Evolutionary conservation across 2,888 invertebrate species (phyloP), one percentile per base, ranked within the genome.

Genomic region (Eupithecia subfuscata): DNA sequence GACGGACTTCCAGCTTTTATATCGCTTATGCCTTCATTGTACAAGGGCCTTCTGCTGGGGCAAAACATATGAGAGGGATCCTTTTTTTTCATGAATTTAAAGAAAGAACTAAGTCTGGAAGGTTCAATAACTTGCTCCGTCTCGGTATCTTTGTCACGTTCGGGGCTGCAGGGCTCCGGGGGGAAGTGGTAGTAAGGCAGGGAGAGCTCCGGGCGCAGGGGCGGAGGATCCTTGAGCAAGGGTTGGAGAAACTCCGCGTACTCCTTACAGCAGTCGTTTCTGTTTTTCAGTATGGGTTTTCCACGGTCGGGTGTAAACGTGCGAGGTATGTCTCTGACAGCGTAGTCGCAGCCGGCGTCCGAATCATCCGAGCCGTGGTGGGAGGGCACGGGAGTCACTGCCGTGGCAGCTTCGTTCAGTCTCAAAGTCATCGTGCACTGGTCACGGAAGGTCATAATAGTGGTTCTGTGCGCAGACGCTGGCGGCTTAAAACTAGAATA

Each of bases 11-110:
- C 73, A 0, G 84, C 79, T 37, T 85, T 77, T 0, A 56, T 48
- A 71, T 92, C 89, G 77, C 87, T 88, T 30, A 92, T 92, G 22
- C 92, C 92, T 81, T 93, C 92, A 71, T 92, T 92, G 78, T 92
- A 92, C 52, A 91, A 75, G 25, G 84, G 86, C 77, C 83, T 90
- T 69, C 88, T 85, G 3, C 87, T 85, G 3, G 80, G 75, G 37
- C 52, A 56, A 67, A 11, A n/a, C 5, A 9, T 64, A 9, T 2
- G 25, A 68, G 22, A 1, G 22, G 34, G 37, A 60, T n/a, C 76
- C 70, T 56, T 70, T 75, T 81, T 78, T 40, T 78, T 80, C 22
- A 71, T 80, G 9, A 71, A 45, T 16, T 77, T 82, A 8, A 81
- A 79, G 22, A 83, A 81, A 2, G 83, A 81, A 73, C 70, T 81